Base-by-base conservation (phyloP, 2,888 invertebrate species). In the Pandemis cinnamomeana region DNA sequence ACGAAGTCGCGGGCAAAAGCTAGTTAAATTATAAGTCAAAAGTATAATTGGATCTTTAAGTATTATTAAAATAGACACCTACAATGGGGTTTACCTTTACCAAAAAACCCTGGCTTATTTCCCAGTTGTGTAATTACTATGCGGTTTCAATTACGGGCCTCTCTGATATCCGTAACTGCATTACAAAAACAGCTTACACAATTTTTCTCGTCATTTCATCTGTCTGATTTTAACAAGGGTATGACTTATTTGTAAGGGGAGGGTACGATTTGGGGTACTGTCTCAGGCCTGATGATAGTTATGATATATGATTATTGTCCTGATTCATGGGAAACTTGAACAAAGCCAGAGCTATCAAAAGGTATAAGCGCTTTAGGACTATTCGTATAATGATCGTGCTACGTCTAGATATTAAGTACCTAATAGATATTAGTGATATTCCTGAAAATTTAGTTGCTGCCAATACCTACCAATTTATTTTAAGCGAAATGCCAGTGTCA, bases 141-240 rank as follows among this genome's bases (percentile, higher is more conserved):
- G 42, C 42, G 67, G n/a, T 10, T 67, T 60, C 71, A 67, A 67
- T 67, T 67, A 46, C 44, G n/a, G 7, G 53, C 2, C 53, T 13
- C 48, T 48, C 48, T 20, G 53, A 7, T 58, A 63, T 48, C 66
- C 44, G 42, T 55, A 48, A 67, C 53, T 67, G 53, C 53, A 11
- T 10, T 46, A 27, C 55, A 48, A 58, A 71, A 72, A 46, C 10
- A 8, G 68, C 44, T 27, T 42, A 66, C 41, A 36, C 2, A 46
- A 20, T 60, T 20, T 48, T 51, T 62, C 15, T 64, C 44, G 58
- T 46, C 55, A 36, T 6, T 46, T 27, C 55, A 15, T 20, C 20
- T 72, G 67, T 67, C 62, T 68, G 62, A 55, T 72, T 71, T 62
- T 63, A 63, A 67, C 71, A 42, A 62, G 71, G 61, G 62, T 67